phyloP scores from a whole-genome alignment of 1,140 invertebrate species.

The Drosophila ercepeae region DNA sequence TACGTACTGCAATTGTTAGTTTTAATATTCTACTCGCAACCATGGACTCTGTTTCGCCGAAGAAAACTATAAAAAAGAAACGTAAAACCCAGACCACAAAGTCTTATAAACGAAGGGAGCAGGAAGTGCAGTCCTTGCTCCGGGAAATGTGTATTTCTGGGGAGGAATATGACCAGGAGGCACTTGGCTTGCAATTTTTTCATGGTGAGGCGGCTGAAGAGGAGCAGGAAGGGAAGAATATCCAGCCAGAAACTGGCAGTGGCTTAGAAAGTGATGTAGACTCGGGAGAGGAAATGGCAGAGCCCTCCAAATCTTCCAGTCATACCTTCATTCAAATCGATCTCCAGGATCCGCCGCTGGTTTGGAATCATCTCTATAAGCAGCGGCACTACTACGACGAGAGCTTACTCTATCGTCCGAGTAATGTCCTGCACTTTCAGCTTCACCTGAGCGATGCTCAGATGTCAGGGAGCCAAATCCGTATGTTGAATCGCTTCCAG shows the following conservation, averaged over 20 bases:
- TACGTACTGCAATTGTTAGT: no score
- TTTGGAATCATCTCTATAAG: slow-evolving; percentile 20
- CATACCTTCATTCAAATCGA: slow-evolving; percentile 72
- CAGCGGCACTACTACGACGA: slow-evolving; percentile 43
- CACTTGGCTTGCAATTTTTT: slow-evolving; percentile 49
- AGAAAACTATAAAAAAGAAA: slow-evolving; percentile 34
- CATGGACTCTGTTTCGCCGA: not conserved
- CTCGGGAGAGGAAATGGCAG: slow-evolving; percentile 16
- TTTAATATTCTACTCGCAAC: not conserved
- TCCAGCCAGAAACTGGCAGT: not conserved
- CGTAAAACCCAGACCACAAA: slow-evolving; percentile 64
- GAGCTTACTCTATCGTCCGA: slow-evolving; percentile 45
- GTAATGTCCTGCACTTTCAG: slow-evolving; percentile 27
- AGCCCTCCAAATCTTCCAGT: slow-evolving; percentile 8
- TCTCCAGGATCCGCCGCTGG: slow-evolving; percentile 43
- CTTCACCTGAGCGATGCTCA: slow-evolving; percentile 14
- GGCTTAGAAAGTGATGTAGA: slow-evolving; percentile 16
- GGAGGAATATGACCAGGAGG: slow-evolving; percentile 35
- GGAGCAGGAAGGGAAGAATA: not conserved
- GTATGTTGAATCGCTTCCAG: slow-evolving; percentile 70
- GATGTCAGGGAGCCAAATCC: slow-evolving; percentile 26
- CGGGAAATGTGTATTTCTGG: not conserved
- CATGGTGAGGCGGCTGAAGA: slow-evolving; percentile 24
- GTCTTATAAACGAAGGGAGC: slow-evolving; percentile 56
- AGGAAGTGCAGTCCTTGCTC: slow-evolving; percentile 60